Evolutionary conservation across 1,140 invertebrate genomes (phyloP), one percentile per base, ranked within the genome.

Genomic region (Scaptodrosophila lebanonensis): DNA sequence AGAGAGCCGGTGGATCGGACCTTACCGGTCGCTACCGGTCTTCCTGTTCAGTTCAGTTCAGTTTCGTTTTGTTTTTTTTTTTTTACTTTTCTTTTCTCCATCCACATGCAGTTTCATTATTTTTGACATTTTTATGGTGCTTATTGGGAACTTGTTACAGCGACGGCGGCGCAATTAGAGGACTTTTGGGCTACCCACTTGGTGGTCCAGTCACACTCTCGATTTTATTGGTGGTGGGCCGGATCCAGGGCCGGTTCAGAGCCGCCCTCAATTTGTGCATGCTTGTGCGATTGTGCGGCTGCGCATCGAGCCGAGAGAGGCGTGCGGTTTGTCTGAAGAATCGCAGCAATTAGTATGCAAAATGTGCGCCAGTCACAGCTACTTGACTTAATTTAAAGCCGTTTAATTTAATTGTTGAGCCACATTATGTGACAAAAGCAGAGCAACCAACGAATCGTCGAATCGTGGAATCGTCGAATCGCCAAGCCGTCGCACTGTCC

Each of bases 351-450:
- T 79, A 51, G 73, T 79, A 79, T 79, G 73, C 73, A 79, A 79
- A 79, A 73, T 77, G 59, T 64, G 73, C 51, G 15, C 43, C 38
- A 29, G 60, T 69, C 48, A 53, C 52, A 64, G 64, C 64, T 67
- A 67, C 64, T 67, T 77, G 73, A 75, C 75, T 79, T 82, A 62
- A 82, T 82, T 72, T 54, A 47, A 66, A 66, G 68, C 68, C 75
- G 75, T 79, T 79, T 69, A 69, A 52, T 79, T 79, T 79, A 79
- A 79, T 79, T 79, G 73, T 68, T 79, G 73, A 56, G 69, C 73
- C 75, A 79, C 75, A 79, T 79, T 79, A 79, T 79, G 73, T 79
- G 73, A 79, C 73, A 73, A 82, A 73, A 79, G 66, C 66, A 67
- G 70, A 76, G 70, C 70, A 59, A 47, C 56, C 32, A 43, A 44